Evolutionary conservation across 2,797 vertebrate species (phyloP), one percentile per base, ranked within the genome.

Genomic region (Chiroxiphia lanceolata): DNA sequence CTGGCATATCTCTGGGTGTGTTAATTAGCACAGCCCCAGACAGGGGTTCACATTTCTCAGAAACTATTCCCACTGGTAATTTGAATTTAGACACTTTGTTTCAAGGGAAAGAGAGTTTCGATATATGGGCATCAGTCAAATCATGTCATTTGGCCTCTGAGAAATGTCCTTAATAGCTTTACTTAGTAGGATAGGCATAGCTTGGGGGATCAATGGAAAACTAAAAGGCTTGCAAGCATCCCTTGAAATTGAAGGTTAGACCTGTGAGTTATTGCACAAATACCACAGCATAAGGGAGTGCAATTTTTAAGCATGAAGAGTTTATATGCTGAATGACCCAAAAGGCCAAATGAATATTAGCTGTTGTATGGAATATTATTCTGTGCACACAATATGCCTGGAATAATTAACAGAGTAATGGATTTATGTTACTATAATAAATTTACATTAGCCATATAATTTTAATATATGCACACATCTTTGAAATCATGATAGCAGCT

Each of bases 321-420:
- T 93, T 92, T 80, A 87, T 89, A 60, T 21, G 68, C 42, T 71
- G 38, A 50, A 51, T 69, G 85, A 91, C 65, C 42, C 48, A 78
- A 90, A 84, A 93, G 83, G 42, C 71, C 71, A 86, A 75, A 78
- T 17, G 65, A 83, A 33, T 86, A 81, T 79, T 75, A 90, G 50
- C 48, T 75, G 25, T n/a, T 94, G 11, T 51, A 71, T 2, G 4
- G 65, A 67, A 75, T 78, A 86, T 63, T 87, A 94, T 80, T 85
- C 91, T 78, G 47, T 57, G 50, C 75, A 85, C 61, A 83, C 34
- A 89, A 47, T 81, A 87, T 50, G 27, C 42, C 75, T 75, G 50
- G 38, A 83, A 96, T 78, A 95, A 92, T 94, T 91, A 90, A 47
- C 17, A 75, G 82, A 51, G 42, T 64, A 94, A 89, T 56, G 45